phyloP scores from a whole-genome alignment of 2,113 vertebrate genomes.

The Pelecanoides urinatrix region DNA sequence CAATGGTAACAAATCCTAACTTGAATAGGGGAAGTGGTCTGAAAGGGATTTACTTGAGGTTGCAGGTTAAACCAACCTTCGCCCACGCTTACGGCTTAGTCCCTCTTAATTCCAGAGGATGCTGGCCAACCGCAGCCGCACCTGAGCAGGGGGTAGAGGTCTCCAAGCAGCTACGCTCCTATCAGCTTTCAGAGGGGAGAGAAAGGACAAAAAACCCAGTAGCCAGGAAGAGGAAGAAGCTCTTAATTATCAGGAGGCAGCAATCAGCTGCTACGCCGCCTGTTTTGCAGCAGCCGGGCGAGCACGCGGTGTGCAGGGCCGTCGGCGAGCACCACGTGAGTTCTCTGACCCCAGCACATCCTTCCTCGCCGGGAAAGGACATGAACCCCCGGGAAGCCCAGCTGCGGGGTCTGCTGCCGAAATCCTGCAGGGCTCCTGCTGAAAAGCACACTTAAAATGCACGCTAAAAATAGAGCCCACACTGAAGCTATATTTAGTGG shows the following conservation, averaged over 20 bases:
- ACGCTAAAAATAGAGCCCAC: background rate
- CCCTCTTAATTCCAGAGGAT: background rate
- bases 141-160: background rate
- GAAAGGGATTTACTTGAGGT: background rate
- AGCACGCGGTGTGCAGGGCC: background rate
- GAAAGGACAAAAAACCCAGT: background rate
- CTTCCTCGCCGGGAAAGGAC: background rate
- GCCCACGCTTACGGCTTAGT: accelerated
- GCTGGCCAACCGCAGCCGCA: background rate
- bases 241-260: background rate
- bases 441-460: background rate
- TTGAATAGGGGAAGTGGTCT: background rate
- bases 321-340: background rate
- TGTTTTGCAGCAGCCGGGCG: background rate
- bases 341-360: background rate
- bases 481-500: background rate
- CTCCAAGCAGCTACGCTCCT: accelerated
- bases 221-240: background rate
- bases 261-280: background rate
- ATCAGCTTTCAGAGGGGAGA: background rate
- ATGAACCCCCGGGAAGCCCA: background rate
- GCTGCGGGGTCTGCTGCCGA: background rate
- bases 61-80: background rate
- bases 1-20: background rate
- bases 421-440: background rate